Evolutionary conservation across 1,140 invertebrate species (phyloP).

Genomic region (fruit fly (Drosophila melanogaster)): Release_6_plus_ISO1_MT NT_037436.4:2341001-2341500

Average conservation of each 20-base stretch:
- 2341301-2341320: not conserved
- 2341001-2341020: constrained; percentile 40
- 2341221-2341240: not conserved
- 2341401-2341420: constrained; percentile 12
- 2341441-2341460: constrained; percentile 5
- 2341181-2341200: not conserved
- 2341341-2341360: constrained; percentile 7
- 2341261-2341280: no score
- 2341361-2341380: not conserved
- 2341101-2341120: constrained; percentile 35
- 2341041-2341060: not conserved
- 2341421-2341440: not conserved
- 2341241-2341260: no score
- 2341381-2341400: constrained; percentile 1
- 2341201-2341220: not conserved
- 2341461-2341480: constrained; percentile 5
- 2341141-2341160: constrained; percentile 10
- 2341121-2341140: constrained; percentile 27
- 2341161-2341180: not conserved
- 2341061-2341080: not conserved
- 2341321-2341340: not conserved
- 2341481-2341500: constrained; percentile 7
- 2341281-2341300: not conserved
- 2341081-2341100: constrained; percentile 45
- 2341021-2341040: constrained; percentile 47